Base-by-base conservation (phyloP, 2,888 invertebrate species). In the Watsonalla cultraria region DNA sequence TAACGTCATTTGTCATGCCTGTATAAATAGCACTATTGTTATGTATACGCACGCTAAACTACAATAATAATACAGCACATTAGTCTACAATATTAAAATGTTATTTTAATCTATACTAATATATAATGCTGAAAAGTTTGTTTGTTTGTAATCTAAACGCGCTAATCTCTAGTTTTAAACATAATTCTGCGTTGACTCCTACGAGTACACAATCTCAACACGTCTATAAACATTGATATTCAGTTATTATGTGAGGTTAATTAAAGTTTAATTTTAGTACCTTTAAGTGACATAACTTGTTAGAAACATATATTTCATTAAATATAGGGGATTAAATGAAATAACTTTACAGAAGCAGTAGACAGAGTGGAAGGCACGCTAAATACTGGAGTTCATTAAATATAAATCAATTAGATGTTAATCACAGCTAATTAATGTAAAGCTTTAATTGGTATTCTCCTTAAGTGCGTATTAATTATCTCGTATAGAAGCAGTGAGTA, bases 391-490 rank as follows among this genome's bases (percentile, higher is more conserved):
- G 24, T 24, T 24, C 24, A 24, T 24, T 24, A 24, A 61, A 55
- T 66, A 74, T 72, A 69, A 75, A 73, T 75, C 74, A 73, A 70
- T 75, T 62, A 74, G 76, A 76, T 78, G 59, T 58, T 69, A 66
- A 79, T 78, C 78, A 66, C 52, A 57, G 65, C 72, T 74, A 78
- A 80, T 76, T 77, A 78, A 79, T 76, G 73, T 78, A 76, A 77
- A 73, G 71, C 78, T 76, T 75, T 78, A 80, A 81, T 80, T 78
- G 77, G 78, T 68, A 67, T 74, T 75, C 67, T 65, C 74, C 70
- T 70, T 77, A 74, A 76, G 72, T 68, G 76, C 68, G 75, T 77
- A 82, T 80, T 83, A 82, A 83, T 82, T 82, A 80, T 80, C 76
- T 78, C 70, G 79, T 78, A 76, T 73, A 61, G 70, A 70, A 66